Conservation (phyloP, 2,797 vertebrate species). For the Ibycter americanus region DNA sequence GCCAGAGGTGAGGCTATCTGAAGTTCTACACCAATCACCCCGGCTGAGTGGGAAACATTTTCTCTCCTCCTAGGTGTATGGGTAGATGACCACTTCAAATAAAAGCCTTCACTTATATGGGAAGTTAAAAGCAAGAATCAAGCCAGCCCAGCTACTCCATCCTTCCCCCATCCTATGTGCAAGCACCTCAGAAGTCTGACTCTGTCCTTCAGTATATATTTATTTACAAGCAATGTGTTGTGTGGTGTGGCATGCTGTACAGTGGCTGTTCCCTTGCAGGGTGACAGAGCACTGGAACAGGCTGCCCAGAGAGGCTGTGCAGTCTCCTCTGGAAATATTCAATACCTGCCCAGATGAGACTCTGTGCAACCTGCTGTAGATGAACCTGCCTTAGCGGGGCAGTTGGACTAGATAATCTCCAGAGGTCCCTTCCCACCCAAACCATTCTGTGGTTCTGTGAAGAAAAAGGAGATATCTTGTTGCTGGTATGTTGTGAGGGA, state of each 20-base stretch:
- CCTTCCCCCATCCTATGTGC: not conserved
- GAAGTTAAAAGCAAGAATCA: not conserved
- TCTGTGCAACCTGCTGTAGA: no score
- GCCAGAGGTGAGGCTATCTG: not conserved
- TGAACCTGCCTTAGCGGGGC: no score
- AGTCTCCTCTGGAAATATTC: no score
- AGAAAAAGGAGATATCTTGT: not conserved
- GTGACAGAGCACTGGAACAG: accelerated
- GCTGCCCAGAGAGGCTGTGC: no score
- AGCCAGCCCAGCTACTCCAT: not conserved
- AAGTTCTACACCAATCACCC: not conserved
- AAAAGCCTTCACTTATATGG: not conserved
- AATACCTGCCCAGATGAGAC: no score
- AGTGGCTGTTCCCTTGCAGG: not conserved
- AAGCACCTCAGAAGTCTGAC: not conserved
- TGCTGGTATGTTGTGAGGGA: accelerated
- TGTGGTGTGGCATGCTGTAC: not conserved
- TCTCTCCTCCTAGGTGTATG: not conserved
- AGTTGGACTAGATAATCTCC: no score
- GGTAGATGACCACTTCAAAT: not conserved
- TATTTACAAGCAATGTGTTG: not conserved
- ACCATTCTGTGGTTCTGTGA: not conserved
- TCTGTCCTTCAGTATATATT: not conserved
- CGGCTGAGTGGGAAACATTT: not conserved
- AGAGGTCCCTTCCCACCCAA: no score